Base-by-base conservation (phyloP, 2,888 invertebrate species). In the Tachina grossa region DNA sequence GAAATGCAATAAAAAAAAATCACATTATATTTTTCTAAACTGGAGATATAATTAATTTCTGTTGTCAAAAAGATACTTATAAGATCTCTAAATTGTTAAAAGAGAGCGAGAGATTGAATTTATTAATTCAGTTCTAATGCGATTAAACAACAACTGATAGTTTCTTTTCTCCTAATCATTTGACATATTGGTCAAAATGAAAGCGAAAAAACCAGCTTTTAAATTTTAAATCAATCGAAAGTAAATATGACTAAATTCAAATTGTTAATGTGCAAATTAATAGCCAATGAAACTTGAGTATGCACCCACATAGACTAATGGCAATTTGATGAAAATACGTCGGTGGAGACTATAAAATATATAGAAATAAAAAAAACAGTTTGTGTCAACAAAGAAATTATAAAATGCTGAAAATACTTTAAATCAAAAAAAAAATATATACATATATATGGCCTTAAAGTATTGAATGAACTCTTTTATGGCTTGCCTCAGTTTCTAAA, bases 91-190 rank as follows among this genome's bases (percentile, higher is more conserved):
- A 31, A 49, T 9, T 9, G 57, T 4, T 31, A 57, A 19, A 14
- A 16, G 41, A 74, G 41, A 51, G 16, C 31, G 1, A 31, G 22
- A 31, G 31, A 59, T 2, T 39, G 8, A 55, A 53, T 69, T 8
- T n/a, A 57, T 22, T 31, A n/a, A 47, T 57, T n/a, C 3, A 8
- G 9, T 47, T 53, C 9, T 22, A 65, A 47, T 47, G 8, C 11
- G 39, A 10, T 49, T 22, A 11, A 16, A 61, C 4, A 43, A 43
- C n/a, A n/a, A 16, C 16, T 57, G 43, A 61, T 45, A 31, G 59
- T 49, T 72, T 59, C 16, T 61, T n/a, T n/a, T n/a, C n/a, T n/a
- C 14, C 57, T 59, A 19, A 49, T 57, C 68, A 39, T 77, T 59
- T 51, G 65, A 65, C 65, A 75, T 76, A 39, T 66, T 55, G 47